These are phyloP conservation scores for Tenualosa thibaudeaui DNA, from an alignment of 2,797 vertebrate species.

Conservation along the genomic window DNA sequence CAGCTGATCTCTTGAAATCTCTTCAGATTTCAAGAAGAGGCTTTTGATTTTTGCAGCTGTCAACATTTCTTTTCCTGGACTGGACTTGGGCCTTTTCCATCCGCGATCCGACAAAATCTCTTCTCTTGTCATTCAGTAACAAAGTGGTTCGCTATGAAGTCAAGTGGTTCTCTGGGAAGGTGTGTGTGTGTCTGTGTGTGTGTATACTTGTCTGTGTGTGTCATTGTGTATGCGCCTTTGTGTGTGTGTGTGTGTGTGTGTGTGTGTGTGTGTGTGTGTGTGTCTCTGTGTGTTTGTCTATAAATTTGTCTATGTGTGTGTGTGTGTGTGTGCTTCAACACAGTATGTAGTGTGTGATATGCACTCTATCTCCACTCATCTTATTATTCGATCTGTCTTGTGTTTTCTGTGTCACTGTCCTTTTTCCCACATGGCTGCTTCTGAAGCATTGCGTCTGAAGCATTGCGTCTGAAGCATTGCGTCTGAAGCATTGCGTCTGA, in stretches of 20 bases:
- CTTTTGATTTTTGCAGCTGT: background rate
- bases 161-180: background rate
- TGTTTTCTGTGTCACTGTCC: background rate
- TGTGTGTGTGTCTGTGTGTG: background rate
- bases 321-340: conserved; percentile 27
- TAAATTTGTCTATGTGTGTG: conserved; percentile 17
- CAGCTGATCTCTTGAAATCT: background rate
- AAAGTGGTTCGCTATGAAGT: background rate
- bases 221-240: background rate
- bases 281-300: background rate
- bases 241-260: background rate
- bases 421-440: conserved; percentile 14
- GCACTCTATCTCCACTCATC: conserved; percentile 17
- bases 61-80: background rate
- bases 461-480: background rate
- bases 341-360: background rate
- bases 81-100: background rate
- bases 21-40: no score
- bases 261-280: background rate
- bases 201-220: no score
- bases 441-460: background rate
- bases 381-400: background rate
- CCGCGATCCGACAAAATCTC: background rate
- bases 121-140: background rate
- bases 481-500: no score